Evolutionary conservation across 2,113 vertebrate genomes (phyloP), one percentile per base, ranked within the genome.

Genomic region (Nothoprocta perdicaria): DNA sequence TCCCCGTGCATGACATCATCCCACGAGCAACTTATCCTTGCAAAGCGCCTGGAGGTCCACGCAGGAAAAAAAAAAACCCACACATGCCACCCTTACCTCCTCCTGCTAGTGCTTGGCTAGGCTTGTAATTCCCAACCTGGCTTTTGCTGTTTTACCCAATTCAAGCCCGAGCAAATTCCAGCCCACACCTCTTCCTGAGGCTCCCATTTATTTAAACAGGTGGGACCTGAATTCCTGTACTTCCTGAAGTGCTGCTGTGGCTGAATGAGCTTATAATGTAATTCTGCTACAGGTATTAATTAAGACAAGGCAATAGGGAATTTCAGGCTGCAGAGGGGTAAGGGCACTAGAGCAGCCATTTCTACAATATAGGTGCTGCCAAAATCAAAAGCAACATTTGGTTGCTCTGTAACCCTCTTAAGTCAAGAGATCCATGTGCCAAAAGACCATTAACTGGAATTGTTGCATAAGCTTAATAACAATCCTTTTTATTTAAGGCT

Each of bases 171-270:
- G 60, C 63, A 89, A 91, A 91, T 94, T 92, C 79, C 87, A 91
- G 31, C 19, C 63, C 65, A 68, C 35, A 67, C 61, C 82, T 93
- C 53, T 87, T 93, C 87, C 89, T 63, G 38, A 94, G 75, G 68
- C 41, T 93, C 67, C 38, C 55, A 33, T 94, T 92, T 92, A 95
- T 93, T 96, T 94, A 80, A 92, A 93, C 79, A 94, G 81, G 75
- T 92, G 61, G 63, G 55, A 85, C 45, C 45, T 90, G 50, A 83
- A 73, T 7, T 31, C 16, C 79, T 85, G 45, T 50, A 23, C 27
- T 94, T 82, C 81, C 68, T 76, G 46, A 87, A 95, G 46, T 7
- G 29, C 84, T 89, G 60, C 22, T 90, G 60, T 84, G 92, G 86
- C 91, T 92, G 63, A 93, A 77, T 22, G 52, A 92, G 81, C 79